A percentile compares a stretch with the other conserved stretches of the same genome.
Evolutionary conservation across 2,113 vertebrate genomes (phyloP).

Genomic region (Daboia siamensis): DNA sequence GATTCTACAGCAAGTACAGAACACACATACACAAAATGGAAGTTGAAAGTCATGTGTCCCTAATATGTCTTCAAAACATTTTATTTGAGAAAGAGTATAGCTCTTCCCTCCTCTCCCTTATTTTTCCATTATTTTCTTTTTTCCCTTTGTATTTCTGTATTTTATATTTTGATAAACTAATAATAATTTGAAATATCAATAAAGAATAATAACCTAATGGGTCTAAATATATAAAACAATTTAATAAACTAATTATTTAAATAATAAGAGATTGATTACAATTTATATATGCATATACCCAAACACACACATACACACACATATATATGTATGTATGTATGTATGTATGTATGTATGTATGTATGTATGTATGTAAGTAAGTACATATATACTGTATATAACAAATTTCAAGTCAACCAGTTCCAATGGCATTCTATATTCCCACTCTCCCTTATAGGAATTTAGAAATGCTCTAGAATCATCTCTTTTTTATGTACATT

Average conservation of each 20-base stretch:
- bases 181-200: too few relatives aligned
- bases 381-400: too few relatives aligned
- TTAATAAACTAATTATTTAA: too few relatives aligned
- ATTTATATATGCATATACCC: too few relatives aligned
- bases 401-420: not conserved
- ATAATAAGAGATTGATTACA: too few relatives aligned
- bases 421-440: not conserved
- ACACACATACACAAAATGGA: not conserved
- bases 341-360: too few relatives aligned
- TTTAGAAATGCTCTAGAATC: not conserved
- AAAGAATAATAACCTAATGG: too few relatives aligned
- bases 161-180: too few relatives aligned
- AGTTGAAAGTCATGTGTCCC: not conserved
- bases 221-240: too few relatives aligned
- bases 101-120: not conserved
- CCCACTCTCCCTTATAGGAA: not conserved
- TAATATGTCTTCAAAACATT: not conserved
- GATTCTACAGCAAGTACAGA: not conserved
- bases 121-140: not conserved
- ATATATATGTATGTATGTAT: too few relatives aligned
- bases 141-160: not conserved
- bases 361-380: too few relatives aligned
- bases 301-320: too few relatives aligned
- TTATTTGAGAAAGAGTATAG: not conserved
- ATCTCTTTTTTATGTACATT: not conserved